Evolutionary conservation across 2,888 invertebrate species (phyloP), one percentile per base, ranked within the genome.

Genomic region (Agrotis exclamationis): DNA sequence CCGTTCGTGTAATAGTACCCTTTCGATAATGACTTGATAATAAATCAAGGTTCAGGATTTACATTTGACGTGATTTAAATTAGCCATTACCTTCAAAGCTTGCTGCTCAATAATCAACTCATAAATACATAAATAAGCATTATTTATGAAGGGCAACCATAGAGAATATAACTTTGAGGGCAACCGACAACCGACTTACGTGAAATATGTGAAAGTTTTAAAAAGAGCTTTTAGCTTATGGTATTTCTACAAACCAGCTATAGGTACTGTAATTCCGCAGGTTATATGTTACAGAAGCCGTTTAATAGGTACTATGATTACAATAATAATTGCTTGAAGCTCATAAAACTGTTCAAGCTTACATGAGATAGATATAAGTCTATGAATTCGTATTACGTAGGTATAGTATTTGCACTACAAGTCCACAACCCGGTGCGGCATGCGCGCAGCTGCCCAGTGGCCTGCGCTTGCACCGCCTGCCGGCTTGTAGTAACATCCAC

Each of bases 401-500:
- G 44, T 64, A 63, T 60, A 57, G 50, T 64, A 63, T 60, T 71
- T 24, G 58, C 62, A 68, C 39, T 45, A 59, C 63, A 66, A 63
- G 47, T 50, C 74, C 51, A 63, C 60, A 62, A 63, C 45, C 45
- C 74, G 74, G 79, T 76, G 83, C 86, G 86, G 85, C 73, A 70
- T 80, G 81, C 72, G 79, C 68, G 74, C 87, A 85, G 88, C 88
- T 86, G 87, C 77, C 47, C 53, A 48, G 63, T 71, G 71, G 69
- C 53, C 20, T 59, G 62, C 62, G 64, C 51, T 72, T 70, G 58
- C 64, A 33, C 71, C 59, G 73, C 81, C 67, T 82, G 71, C 79
- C 71, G 74, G 83, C 85, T 84, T 84, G 80, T 82, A 85, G 82
- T 88, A 87, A 84, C 87, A 78, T 86, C 89, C 91, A 90, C 90